Conservation (phyloP, 2,113 vertebrate genomes). For the Cyphomyrus plagiostoma region DNA sequence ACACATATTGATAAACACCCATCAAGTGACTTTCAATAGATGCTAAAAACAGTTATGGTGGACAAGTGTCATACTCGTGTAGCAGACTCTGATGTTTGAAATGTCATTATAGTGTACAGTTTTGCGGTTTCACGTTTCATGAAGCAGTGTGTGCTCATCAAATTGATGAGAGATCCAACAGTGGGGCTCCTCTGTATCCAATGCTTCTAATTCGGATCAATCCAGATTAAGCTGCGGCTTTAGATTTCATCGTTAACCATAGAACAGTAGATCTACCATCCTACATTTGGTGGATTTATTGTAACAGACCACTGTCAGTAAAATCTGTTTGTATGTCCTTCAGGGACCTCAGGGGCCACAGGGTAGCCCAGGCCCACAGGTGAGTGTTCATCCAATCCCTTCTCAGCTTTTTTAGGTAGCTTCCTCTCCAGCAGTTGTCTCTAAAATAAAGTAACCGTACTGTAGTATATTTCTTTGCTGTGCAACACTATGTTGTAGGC, state of each 20-base stretch:
- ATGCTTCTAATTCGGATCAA: not conserved
- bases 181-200: not conserved
- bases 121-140: not conserved
- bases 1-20: not conserved
- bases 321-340: conserved; percentile 30
- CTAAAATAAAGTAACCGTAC: not conserved
- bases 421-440: not conserved
- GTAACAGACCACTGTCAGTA: not conserved
- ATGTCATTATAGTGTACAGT: not conserved
- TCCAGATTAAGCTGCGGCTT: not conserved
- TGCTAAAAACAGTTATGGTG: not conserved
- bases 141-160: not conserved
- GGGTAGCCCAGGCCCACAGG: conserved; percentile 79
- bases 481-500: not conserved
- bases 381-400: conserved; percentile 54
- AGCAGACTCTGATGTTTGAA: not conserved
- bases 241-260: not conserved
- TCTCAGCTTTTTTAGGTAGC: not conserved
- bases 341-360: conserved; percentile 84
- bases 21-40: not conserved
- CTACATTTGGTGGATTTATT: not conserved
- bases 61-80: not conserved
- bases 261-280: not conserved
- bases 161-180: not conserved
- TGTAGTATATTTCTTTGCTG: too few species aligned